Evolutionary conservation across 2,113 vertebrate species (phyloP).

Genomic region (Pleuronectes platessa): DNA sequence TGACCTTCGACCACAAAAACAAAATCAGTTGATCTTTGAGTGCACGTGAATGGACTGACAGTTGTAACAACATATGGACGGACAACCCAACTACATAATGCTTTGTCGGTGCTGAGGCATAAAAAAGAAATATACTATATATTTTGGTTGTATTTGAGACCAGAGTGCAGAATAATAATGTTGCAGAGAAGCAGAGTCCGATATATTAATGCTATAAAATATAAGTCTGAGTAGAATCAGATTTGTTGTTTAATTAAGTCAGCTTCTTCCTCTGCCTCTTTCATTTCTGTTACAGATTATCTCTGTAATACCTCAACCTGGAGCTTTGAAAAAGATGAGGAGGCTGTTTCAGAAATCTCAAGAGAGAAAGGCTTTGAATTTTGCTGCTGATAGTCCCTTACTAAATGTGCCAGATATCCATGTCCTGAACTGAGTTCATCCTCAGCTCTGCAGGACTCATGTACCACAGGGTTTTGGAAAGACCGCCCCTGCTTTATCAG

Average conservation of each 20-base stretch:
- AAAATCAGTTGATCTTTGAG: too few species aligned
- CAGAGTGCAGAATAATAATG: too few species aligned
- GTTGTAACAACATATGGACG: too few species aligned
- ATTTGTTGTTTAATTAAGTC: background rate
- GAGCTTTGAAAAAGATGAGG: slow-evolving; percentile 16
- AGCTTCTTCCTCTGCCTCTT: background rate
- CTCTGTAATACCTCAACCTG: background rate
- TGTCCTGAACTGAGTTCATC: background rate
- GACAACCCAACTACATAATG: too few species aligned
- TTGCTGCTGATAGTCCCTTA: background rate
- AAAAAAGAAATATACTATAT: too few species aligned
- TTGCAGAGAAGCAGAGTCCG: too few species aligned
- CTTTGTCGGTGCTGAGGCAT: too few species aligned
- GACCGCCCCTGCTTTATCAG: background rate
- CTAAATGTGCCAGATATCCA: slow-evolving; percentile 11
- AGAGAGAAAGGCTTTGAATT: background rate
- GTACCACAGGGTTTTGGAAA: background rate
- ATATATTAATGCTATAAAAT: too few species aligned
- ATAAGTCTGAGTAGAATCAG: too few species aligned
- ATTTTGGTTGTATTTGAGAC: too few species aligned
- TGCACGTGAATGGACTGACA: too few species aligned
- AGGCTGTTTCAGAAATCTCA: background rate
- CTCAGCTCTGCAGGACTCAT: background rate
- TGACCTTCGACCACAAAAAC: too few species aligned
- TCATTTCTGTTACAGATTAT: slow-evolving; percentile 1